Evolutionary conservation across 2,113 vertebrate species (phyloP), one percentile per base, ranked within the genome.

Genomic region (Phainopepla nitens): DNA sequence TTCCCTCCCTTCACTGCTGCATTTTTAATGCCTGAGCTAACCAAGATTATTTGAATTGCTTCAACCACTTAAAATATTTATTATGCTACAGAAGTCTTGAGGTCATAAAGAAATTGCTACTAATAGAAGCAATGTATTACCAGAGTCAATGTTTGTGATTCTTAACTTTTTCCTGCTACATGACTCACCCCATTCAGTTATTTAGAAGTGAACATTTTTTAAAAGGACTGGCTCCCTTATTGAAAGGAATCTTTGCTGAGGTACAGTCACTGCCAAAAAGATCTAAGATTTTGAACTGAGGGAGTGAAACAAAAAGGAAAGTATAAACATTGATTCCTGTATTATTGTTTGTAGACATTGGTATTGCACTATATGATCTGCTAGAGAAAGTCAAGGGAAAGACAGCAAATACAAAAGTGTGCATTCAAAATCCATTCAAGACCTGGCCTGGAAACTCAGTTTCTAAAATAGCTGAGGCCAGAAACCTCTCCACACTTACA

Each of bases 21-120:
- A 96, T 95, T 97, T 97, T 98, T 97, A 97, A 97, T 97, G 93
- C 73, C 66, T 94, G 86, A 90, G 80, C 90, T 97, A 97, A 95
- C 45, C 82, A 86, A 92, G 90, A 94, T 97, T 97, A 87, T 96
- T 98, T 8, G 6, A 90, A 94, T 97, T 97, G 78, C 90, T 97
- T 94, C 89, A 94, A 78, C 83, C 84, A 69, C 88, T 87, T 98
- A 96, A 96, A 97, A 97, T 97, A 98, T 97, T 97, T 97, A 97
- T 95, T 81, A 71, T 95, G 82, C 73, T 79, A 88, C 9, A 2
- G 79, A 97, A 97, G 93, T 95, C 95, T 91, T 97, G 94, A 96
- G 84, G 94, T 97, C 94, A 95, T 85, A 87, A 97, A 92, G 92
- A 91, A 97, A 96, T 76, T 76, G 69, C n/a, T 91, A 28, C 78